Base-by-base conservation (phyloP, 2,113 vertebrate species). In the Lucifuga dentata region DNA sequence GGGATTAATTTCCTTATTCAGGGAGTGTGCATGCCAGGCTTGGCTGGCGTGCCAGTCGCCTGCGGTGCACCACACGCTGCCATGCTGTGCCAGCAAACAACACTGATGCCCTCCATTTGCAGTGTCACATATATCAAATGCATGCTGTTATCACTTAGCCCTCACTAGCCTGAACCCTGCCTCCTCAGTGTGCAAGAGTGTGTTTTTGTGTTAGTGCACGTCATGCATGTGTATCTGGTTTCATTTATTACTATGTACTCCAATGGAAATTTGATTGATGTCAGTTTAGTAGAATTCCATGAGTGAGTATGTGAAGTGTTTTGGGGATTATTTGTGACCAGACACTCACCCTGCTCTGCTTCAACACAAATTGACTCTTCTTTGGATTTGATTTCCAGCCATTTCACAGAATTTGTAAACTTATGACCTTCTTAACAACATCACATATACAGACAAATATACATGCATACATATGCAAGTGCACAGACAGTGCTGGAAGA, bases 81-180 rank as follows among this genome's bases (percentile, higher is more conserved):
- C 95, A 95, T 93, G 94, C 95, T 94, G 95, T 95, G 95, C 95
- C 95, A 95, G 94, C 94, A 95, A 95, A 94, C 94, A 93, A 93
- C 94, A 94, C 95, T 94, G 95, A 96, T 97, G 96, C 95, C 95
- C 94, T 95, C 95, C 94, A 95, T 95, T 94, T 94, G 95, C 95
- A 94, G 94, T 95, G 95, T 95, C 95, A 95, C 95, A 96, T 95
- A 96, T 95, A 96, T 95, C 95, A 95, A 95, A 95, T 93, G 91
- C 96, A 94, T 94, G 95, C 93, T 94, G 95, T 93, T 91, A 94
- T 90, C 90, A 78, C 82, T 91, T 88, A 89, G 86, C 75, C 86
- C 78, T 83, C 81, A 65, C 71, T 84, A 52, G 68, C 76, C 48
- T 76, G 60, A 86, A 70, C 85, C 71, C 67, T 60, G 67, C 50